Evolutionary conservation across 2,888 invertebrate genomes (phyloP), one percentile per base, ranked within the genome.

Genomic region (Agrotis clavis): DNA sequence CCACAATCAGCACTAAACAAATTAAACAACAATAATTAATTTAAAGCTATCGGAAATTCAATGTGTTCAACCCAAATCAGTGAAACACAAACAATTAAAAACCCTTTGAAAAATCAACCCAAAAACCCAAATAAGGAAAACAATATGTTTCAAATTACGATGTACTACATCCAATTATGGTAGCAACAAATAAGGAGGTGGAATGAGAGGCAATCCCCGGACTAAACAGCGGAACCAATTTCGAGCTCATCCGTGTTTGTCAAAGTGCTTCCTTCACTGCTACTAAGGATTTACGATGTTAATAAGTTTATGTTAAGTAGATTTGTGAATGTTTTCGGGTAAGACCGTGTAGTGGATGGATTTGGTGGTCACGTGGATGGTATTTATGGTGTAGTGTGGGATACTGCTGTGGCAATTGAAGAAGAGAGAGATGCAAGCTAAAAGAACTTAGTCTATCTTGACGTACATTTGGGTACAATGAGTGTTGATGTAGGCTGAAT

Each of bases 191-290:
- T 91, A 90, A 91, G 88, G 80, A 85, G 82, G 82, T 83, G 86
- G 88, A 87, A 90, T 88, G 86, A 90, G 90, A 85, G 88, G 89
- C 92, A 90, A 92, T 90, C 90, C 89, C 85, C 89, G 84, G 90
- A 86, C 93, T 94, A 94, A 94, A 94, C 93, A 92, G 92, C 94
- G 94, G 94, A 95, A 95, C 95, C 94, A 93, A 94, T 94, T 93
- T 92, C 88, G 83, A 87, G 92, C 93, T 93, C 94, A 94, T 93
- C 94, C 94, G 91, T 93, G 95, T 94, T 94, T 94, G 94, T 92
- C 93, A 92, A 92, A 95, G 94, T 92, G 91, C 92, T 92, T 93
- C 92, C 91, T 90, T 85, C 2, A 70, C 7, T 21, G 62, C 50
- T 92, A 93, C 94, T 81, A 87, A 67, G 56, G 79, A 76, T 83